These are phyloP conservation scores for Haplotaxodon microlepis DNA, from an alignment of 2,113 vertebrate genomes.

Conservation along the genomic window DNA sequence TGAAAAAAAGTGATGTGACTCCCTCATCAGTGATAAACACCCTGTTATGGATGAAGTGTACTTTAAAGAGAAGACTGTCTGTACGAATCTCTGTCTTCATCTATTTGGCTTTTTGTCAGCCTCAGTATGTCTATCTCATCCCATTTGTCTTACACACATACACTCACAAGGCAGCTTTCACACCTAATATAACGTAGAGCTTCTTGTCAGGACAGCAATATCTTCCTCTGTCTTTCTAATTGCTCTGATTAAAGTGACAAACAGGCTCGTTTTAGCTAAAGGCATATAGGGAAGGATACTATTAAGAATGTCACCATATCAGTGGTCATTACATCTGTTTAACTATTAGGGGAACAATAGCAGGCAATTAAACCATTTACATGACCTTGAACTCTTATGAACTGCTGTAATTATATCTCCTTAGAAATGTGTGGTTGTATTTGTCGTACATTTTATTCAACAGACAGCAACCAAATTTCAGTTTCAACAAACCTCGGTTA, in stretches of 20 bases:
- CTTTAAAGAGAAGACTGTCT: background rate
- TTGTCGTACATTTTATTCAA: background rate
- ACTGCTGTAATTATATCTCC: background rate
- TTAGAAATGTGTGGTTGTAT: background rate
- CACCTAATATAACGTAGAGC: background rate
- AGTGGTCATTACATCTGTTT: constrained; percentile 59
- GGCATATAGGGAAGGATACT: background rate
- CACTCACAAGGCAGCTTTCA: background rate
- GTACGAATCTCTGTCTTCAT: background rate
- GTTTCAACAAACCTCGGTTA: background rate
- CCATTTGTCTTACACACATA: background rate
- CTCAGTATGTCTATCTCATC: background rate
- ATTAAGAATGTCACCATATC: constrained; percentile 50
- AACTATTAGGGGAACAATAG: constrained; percentile 45
- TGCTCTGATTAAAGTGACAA: constrained; percentile 60
- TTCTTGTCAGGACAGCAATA: background rate
- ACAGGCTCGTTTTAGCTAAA: constrained; percentile 57
- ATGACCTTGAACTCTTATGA: constrained; percentile 37
- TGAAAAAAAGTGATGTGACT: constrained; percentile 39
- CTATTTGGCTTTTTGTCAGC: constrained; percentile 1
- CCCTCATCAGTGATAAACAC: constrained; percentile 26
- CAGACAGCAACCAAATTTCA: background rate
- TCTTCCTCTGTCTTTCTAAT: constrained; percentile 47
- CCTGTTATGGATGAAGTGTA: background rate
- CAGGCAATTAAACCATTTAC: constrained; percentile 39